Evolutionary conservation across 2,797 vertebrate species (phyloP).

Genomic region (Sarcoramphus papa): DNA sequence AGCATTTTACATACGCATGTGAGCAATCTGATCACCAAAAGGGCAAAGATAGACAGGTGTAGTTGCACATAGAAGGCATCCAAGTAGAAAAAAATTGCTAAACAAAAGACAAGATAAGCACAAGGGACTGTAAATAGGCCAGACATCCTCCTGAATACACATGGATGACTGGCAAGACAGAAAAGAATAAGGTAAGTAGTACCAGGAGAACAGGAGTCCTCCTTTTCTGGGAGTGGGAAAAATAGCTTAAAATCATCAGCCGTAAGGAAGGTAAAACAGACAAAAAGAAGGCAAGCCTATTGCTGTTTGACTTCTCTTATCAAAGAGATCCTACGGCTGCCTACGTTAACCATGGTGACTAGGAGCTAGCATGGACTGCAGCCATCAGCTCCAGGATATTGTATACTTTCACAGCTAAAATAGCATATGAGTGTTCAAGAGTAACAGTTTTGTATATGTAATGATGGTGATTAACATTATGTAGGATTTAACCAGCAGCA

Average conservation of each 20-base stretch:
- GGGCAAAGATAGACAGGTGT: background rate
- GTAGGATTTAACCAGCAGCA: background rate
- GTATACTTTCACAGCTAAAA: background rate
- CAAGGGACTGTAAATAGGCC: background rate
- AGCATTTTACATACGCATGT: background rate
- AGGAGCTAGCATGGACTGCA: background rate
- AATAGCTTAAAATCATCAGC: background rate
- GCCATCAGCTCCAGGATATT: background rate
- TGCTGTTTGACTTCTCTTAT: background rate
- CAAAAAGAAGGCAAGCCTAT: background rate
- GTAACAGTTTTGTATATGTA: background rate
- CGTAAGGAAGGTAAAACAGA: background rate
- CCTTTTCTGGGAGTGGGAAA: background rate
- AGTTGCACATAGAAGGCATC: background rate
- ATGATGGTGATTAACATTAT: background rate
- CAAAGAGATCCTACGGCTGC: background rate
- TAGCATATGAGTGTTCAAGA: background rate
- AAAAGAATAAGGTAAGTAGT: background rate
- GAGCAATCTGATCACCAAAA: background rate
- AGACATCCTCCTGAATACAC: background rate
- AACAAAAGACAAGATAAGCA: background rate
- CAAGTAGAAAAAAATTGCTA: background rate
- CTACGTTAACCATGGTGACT: rapidly evolving
- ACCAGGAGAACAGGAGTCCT: background rate
- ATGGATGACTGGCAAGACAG: background rate